Evolutionary conservation across 2,113 vertebrate species (phyloP).

Genomic region (Recurvirostra avosetta): DNA sequence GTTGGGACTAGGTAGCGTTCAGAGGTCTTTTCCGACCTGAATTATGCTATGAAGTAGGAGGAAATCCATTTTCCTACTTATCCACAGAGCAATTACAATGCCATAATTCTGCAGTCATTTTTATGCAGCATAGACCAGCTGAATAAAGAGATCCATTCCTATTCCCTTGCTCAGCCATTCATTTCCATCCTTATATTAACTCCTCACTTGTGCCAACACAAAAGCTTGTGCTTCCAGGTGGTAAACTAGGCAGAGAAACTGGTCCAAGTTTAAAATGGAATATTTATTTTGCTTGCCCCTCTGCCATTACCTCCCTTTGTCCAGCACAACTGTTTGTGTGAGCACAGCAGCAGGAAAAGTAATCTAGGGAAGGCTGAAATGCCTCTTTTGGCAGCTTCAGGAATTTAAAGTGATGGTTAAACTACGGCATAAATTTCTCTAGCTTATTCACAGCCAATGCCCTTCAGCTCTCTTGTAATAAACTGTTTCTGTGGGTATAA

Average conservation of each 20-base stretch:
- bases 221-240: conserved; percentile 15
- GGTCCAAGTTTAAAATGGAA: conserved; percentile 13
- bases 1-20: neutral
- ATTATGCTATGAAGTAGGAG: neutral
- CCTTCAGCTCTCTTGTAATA: conserved; percentile 17
- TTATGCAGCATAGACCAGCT: neutral
- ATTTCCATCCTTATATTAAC: neutral
- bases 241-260: neutral
- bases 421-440: conserved; percentile 14
- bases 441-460: conserved; percentile 5
- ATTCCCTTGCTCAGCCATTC: neutral
- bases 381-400: conserved; percentile 13
- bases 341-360: neutral
- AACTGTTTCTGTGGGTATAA: conserved; percentile 29
- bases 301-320: neutral
- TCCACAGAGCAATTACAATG: neutral
- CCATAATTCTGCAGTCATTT: neutral
- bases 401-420: conserved; percentile 32
- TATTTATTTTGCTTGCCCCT: neutral
- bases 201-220: neutral
- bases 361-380: neutral
- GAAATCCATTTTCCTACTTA: neutral
- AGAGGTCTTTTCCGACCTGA: neutral
- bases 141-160: neutral
- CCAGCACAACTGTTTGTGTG: neutral